Evolutionary conservation across 2,113 vertebrate genomes (phyloP), one percentile per base, ranked within the genome.

Genomic region (Electrona antarctica): DNA sequence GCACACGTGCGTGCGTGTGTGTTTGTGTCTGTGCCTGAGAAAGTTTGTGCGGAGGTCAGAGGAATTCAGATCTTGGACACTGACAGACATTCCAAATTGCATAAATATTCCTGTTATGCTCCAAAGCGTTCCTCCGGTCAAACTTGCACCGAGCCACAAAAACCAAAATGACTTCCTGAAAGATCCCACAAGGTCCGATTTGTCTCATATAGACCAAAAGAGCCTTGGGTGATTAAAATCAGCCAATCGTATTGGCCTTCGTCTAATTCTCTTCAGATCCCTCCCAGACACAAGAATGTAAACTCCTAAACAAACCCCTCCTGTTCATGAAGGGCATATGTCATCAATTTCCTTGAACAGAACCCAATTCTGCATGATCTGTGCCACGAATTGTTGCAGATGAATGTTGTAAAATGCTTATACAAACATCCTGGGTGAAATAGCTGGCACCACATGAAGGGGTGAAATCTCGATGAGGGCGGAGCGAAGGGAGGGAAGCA

Each of bases 71-170:
- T 47, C 14, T 12, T 60, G 57, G 67, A 69, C 52, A 51, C 59
- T 64, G 64, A 10, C 48, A 56, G 68, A 82, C 56, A 74, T 80
- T 83, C 73, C 64, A 69, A 9, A 52, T 47, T 70, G 28, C 59
- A 47, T 59, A 87, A 83, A 87, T 75, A 82, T 81, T 84, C 68
- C 67, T 78, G 66, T 82, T 79, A 72, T 76, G 69, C 11, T 62
- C n/a, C 52, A 8, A 45, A 63, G 29, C 66, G 49, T 57, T 60
- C 56, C 67, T 71, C 54, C 45, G 59, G 28, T n/a, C 21, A 4
- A 12, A 33, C 58, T 51, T 52, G 57, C 51, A 10, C 54, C 2
- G 15, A 60, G 8, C 72, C 68, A 69, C 28, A n/a, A 66, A 21
- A 82, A 58, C 11, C 47, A 61, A 79, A 81, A 59, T 14, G 48